A percentile compares a stretch with the other conserved stretches of the same genome.
phyloP scores from a whole-genome alignment of 2,797 vertebrate species.

The Melanotaenia maccullochi region DNA sequence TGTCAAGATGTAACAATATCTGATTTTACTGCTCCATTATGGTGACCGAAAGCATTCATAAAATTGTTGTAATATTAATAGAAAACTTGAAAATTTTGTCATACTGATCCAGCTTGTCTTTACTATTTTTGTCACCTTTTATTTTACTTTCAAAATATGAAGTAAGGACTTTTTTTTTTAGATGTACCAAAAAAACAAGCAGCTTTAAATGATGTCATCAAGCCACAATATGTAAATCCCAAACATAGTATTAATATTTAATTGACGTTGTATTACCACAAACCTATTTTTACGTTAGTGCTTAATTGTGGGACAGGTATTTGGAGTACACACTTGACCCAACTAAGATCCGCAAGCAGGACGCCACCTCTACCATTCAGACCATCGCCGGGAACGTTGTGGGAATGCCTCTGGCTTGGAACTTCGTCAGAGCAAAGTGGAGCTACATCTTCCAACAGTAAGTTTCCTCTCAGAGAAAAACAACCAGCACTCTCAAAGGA shows the following conservation, averaged over 20 bases:
- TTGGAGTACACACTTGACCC: conserved; percentile 87
- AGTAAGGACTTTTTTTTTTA: too few relatives aligned
- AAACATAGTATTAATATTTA: too few relatives aligned
- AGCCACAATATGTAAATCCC: too few relatives aligned
- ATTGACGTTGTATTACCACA: not conserved
- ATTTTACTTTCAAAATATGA: too few relatives aligned
- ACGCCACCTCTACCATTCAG: conserved; percentile 87
- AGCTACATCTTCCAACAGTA: conserved; percentile 84
- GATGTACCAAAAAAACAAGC: too few relatives aligned
- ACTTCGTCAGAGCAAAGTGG: conserved; percentile 90
- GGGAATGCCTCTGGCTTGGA: conserved; percentile 90
- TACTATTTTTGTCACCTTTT: too few relatives aligned
- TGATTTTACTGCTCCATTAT: too few relatives aligned
- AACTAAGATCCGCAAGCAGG: conserved; percentile 91
- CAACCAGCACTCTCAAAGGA: rapidly evolving
- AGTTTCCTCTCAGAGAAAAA: conserved; percentile 61
- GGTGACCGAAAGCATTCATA: too few relatives aligned
- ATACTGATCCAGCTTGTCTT: not conserved
- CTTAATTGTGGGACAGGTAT: conserved; percentile 79
- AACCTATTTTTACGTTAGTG: not conserved
- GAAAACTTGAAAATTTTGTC: too few relatives aligned
- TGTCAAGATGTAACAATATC: too few relatives aligned
- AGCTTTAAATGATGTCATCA: too few relatives aligned
- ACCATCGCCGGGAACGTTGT: conserved; percentile 85
- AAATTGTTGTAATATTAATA: too few relatives aligned